phyloP scores from a whole-genome alignment of 2,113 vertebrate genomes.

The Xyrauchen texanus region DNA sequence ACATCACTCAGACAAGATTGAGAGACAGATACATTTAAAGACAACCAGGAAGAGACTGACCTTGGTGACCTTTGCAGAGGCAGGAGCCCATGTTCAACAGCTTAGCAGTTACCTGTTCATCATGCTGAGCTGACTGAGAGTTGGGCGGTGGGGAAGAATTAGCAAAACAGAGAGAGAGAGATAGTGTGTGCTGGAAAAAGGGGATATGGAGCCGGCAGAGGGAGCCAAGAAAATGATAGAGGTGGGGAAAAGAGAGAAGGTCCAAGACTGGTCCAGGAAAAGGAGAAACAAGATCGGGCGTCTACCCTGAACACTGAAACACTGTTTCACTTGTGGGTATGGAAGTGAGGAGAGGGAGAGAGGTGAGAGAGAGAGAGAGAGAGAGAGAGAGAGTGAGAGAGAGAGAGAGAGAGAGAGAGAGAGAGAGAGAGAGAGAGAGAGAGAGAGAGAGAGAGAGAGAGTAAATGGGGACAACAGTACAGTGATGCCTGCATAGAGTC shows the following conservation, averaged over 20 bases:
- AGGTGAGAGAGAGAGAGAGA: background rate
- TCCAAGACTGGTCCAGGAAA: constrained; percentile 14
- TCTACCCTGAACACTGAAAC: constrained; percentile 34
- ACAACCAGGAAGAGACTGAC: constrained; percentile 70
- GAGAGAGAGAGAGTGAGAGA: too few species aligned
- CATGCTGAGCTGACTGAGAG: constrained; percentile 62
- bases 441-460: constrained; percentile 26
- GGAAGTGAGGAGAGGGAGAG: constrained; percentile 24
- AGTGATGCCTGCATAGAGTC: constrained; percentile 61
- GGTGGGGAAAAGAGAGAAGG: background rate
- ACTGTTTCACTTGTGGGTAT: constrained; percentile 45
- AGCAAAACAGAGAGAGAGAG: constrained; percentile 27
- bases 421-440: too few species aligned
- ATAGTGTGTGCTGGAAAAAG: too few species aligned
- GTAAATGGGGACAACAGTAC: constrained; percentile 55
- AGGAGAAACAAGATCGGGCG: constrained; percentile 28
- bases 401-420: background rate
- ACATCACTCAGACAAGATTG: background rate
- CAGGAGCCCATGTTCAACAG: constrained; percentile 76
- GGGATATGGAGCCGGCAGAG: too few species aligned
- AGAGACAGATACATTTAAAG: constrained; percentile 40
- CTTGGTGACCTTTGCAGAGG: constrained; percentile 81
- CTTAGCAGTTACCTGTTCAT: constrained; percentile 75
- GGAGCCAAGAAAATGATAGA: background rate
- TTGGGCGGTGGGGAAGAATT: constrained; percentile 10